phyloP scores from a whole-genome alignment of 2,797 vertebrate species.

The Epinephelus awoara region DNA sequence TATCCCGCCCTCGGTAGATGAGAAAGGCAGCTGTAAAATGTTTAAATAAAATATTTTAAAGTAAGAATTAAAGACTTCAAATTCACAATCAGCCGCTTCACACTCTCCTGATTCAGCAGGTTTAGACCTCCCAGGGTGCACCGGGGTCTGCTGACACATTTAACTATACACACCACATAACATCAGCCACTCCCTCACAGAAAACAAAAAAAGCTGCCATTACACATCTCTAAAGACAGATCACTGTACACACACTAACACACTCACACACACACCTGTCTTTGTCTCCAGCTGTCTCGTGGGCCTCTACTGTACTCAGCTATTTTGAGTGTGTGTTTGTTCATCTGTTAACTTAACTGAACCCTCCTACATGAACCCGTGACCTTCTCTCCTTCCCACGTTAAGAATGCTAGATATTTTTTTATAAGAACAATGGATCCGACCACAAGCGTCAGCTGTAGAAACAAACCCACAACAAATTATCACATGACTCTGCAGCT shows the following conservation, averaged over 20 bases:
- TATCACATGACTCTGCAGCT: no score
- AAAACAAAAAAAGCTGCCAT: conserved; percentile 2
- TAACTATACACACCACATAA: no score
- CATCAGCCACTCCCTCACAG: background rate
- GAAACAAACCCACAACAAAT: background rate
- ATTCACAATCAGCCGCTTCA: no score
- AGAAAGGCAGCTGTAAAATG: no score
- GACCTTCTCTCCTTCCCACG: background rate
- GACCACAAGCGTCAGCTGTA: background rate
- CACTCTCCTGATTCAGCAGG: conserved; percentile 48
- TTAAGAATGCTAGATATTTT: background rate
- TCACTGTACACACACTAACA: background rate
- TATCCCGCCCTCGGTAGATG: no score
- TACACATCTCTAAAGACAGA: background rate
- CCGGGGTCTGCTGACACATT: conserved; percentile 13
- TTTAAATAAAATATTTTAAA: no score
- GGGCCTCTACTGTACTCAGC: conserved; percentile 29
- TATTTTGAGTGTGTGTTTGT: conserved; percentile 14
- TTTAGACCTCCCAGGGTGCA: conserved; percentile 27
- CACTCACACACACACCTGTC: conserved; percentile 26
- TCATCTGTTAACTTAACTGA: background rate
- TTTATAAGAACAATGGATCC: background rate
- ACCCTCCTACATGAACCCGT: background rate
- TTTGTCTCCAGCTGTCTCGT: conserved; percentile 24
- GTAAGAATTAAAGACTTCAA: no score